Base-by-base conservation (phyloP, 64 coral and sea anemone species). In the Montipora sp. region DNA sequence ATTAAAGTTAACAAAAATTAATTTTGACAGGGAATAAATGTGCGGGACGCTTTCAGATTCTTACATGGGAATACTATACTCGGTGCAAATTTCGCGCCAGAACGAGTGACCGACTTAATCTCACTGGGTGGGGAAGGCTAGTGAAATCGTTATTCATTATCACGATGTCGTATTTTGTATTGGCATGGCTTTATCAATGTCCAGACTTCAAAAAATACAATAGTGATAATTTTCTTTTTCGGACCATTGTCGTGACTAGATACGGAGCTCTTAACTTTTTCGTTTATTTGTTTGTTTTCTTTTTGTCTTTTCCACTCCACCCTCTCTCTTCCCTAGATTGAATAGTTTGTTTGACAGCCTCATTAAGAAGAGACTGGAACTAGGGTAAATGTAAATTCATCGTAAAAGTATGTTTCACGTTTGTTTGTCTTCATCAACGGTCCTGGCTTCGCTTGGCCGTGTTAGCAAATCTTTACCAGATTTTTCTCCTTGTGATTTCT, bases 371-470 rank as follows among this genome's bases (percentile, higher is more conserved):
- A 51, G 45, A 48, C 82, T 85, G 82, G 82, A 8, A 72, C 82
- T 85, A 85, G 82, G 19, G 82, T 71, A 69, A 21, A 67, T 47
- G 36, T 36, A 36, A 36, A 36, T 36, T 36, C 36, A 36, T 36
- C 36, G 36, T 36, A 36, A 36, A 36, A 36, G 0, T 36, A 36
- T 36, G 36, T 84, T 72, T 50, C 14, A 36, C 36, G 36, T 36
- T 85, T 71, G 47, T 71, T 85, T 85, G 47, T 9, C 5, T 67
- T 83, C 19, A 7, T 67, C 80, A 83, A 83, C 80, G 80, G 80
- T 83, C 59, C 51, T 10, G 36, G 14, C 43, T 11, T 47, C 36
- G 36, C 36, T 80, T 3, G 10, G 50, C 8, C 47, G 12, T 61
- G 27, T 82, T 49, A 2, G 15, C 12, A 4, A 22, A 63, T 63